Evolutionary conservation across 1,140 invertebrate genomes (phyloP), one percentile per base, ranked within the genome.

Genomic region (Campoletis sonorensis): DNA sequence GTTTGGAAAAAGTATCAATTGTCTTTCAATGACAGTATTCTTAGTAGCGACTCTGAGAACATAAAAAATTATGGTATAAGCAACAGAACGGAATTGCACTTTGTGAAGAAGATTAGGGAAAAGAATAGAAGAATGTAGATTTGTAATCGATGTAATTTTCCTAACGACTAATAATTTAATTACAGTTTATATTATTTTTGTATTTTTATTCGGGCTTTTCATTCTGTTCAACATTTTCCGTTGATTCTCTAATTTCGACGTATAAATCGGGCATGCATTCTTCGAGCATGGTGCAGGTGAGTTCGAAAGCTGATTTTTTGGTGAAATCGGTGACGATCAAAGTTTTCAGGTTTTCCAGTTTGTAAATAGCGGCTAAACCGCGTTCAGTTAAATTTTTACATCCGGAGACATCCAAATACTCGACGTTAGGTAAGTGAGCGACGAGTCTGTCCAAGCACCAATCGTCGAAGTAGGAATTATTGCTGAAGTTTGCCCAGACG

Each of bases 401-500:
- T 67, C 94, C 92, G 80, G 95, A 95, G 1, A 98, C 86, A 90
- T 98, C 96, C 8, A 98, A 89, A 82, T 96, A 94, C 86, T 97
- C 93, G 26, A 98, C 86, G 18, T 89, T 92, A 18, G 94, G 88
- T 81, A 94, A 94, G n/a, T 94, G 89, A 51, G 92, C 90, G 37
- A 92, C 89, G 33, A 97, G 89, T 81, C 93, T 93, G 87, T 96
- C 95, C 72, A 97, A 82, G 81, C 93, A 94, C 95, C 96, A 98
- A 87, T 97, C 96, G 91, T 97, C 94, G 76, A 97, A 92, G 58
- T 92, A 84, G 67, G 88, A 84, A 83, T 95, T 95, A 73, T 94
- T 93, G 83, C 90, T 92, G 33, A 97, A 91, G 82, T 93, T 95
- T 0, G 96, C 85, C 91, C 94, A 95, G 85, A 94, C 94, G 0